Evolutionary conservation across 1,140 invertebrate genomes (phyloP).

Genomic region (Eueides isabella): DNA sequence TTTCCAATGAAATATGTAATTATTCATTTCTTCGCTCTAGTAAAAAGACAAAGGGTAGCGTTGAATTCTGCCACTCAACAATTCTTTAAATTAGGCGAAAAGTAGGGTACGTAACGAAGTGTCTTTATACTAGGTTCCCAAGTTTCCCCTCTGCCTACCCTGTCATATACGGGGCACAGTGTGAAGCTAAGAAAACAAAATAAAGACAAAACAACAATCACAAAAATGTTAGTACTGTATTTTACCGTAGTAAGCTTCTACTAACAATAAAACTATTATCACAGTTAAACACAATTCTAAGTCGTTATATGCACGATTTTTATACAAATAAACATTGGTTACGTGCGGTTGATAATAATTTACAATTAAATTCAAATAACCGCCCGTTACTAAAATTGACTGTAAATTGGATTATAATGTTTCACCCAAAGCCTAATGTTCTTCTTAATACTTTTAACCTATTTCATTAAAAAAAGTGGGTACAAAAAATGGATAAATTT

Average conservation of each 20-base stretch:
- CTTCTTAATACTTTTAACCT: neutral
- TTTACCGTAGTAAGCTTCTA: neutral
- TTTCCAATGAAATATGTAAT: too few relatives aligned
- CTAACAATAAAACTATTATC: conserved; percentile 8
- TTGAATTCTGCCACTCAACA: too few relatives aligned
- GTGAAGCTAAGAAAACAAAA: neutral
- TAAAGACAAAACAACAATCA: neutral
- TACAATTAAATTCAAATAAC: conserved; percentile 30
- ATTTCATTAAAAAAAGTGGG: neutral
- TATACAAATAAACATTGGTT: conserved; percentile 46
- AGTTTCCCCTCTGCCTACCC: too few relatives aligned
- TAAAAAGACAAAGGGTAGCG: too few relatives aligned
- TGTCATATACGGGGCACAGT: too few relatives aligned
- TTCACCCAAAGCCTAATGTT: neutral
- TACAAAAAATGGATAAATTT: neutral
- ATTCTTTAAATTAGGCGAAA: too few relatives aligned
- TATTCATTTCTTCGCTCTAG: too few relatives aligned
- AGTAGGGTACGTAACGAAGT: too few relatives aligned
- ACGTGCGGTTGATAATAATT: conserved; percentile 21
- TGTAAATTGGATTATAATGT: conserved; percentile 34
- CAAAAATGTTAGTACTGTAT: neutral
- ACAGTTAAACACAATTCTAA: conserved; percentile 52
- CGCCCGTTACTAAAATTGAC: conserved; percentile 35
- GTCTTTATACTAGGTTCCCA: too few relatives aligned
- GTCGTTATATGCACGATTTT: conserved; percentile 50